Evolutionary conservation across 2,113 vertebrate genomes (phyloP), one percentile per base, ranked within the genome.

Genomic region (Rhabdornis inornatus): DNA sequence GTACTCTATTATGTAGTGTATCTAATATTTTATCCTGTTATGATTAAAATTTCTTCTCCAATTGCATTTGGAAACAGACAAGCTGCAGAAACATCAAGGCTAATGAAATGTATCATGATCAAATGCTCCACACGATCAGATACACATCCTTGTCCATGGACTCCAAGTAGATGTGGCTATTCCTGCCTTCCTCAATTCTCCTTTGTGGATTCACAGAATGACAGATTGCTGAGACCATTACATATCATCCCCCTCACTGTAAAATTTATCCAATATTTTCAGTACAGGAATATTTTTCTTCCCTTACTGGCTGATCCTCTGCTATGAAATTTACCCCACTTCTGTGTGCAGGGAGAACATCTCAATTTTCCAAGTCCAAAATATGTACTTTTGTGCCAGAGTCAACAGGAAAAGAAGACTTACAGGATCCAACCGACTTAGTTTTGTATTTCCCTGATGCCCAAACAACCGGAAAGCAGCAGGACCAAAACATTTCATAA

Each of bases 371-470:
- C 85, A 82, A n/a, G 31, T 82, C 68, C 9, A 25, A 93, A 92
- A 80, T 81, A 92, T 78, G 72, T 56, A 65, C 11, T n/a, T 90
- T 72, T 92, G 57, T 89, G 92, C 95, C 95, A 94, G 92, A 94
- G 69, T 95, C 85, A 96, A 96, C 94, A 96, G 94, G 94, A 96
- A 93, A 96, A 94, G 45, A 80, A 35, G 80, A 63, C 72, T 81
- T 96, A 75, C 8, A 94, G 52, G 60, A 81, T 95, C 76, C 83
- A 96, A 63, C 49, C 9, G 63, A 80, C 66, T 94, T 90, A 88
- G 95, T 91, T 96, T 93, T 90, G 89, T 90, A 83, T 95, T 96
- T 96, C 96, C 90, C 92, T 84, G 40, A 92, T 93, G 92, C 92
- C 86, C 85, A 86, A 96, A 90, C 40, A 92, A 90, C 76, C 1